Base-by-base conservation (phyloP, 2,888 invertebrate species). In the Synanthedon myopaeformis region DNA sequence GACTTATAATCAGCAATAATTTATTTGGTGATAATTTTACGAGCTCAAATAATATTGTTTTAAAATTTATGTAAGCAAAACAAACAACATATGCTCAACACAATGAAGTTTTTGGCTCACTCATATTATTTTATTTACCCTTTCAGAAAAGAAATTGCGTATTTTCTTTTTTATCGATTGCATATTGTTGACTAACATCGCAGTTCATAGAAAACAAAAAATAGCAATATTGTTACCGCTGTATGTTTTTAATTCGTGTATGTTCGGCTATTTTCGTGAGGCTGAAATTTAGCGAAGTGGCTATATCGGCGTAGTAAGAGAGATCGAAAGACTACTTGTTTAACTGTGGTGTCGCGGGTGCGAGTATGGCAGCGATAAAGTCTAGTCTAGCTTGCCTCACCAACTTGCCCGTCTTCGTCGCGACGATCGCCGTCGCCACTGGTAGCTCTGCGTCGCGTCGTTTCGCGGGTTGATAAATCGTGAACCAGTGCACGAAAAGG, bases 401-500 rank as follows among this genome's bases (percentile, higher is more conserved):
- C 60, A 61, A 59, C 58, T 51, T 54, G 57, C 56, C 57, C 61
- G 56, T 57, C 58, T 53, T 52, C 67, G 68, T 64, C 66, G 69
- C 61, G 64, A 62, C 60, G 64, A 65, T 57, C 61, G 56, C 58
- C 59, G 54, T 52, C 66, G 68, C 64, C 65, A 68, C 61, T 63
- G 62, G 23, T 61, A 64, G 66, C 64, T 65, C 61, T 62, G 61
- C 55, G 62, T 61, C 64, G 65, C 57, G 59, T 41, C 57, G 50
- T 17, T 13, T 19, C 12, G 61, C 61, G 64, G 81, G 81, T 81
- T 82, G 82, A 83, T 83, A 78, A 83, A 79, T 82, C 81, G 79
- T 79, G 76, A 76, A 79, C 80, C 77, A 73, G 73, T 68, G 82
- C 79, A 80, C 73, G 84, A 86, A 80, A 85, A 82, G 86, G 86